Percentiles rank a stretch among this genome's conserved stretches.
Conservation (phyloP, 2,797 vertebrate species). For the Mus spretus region DNA sequence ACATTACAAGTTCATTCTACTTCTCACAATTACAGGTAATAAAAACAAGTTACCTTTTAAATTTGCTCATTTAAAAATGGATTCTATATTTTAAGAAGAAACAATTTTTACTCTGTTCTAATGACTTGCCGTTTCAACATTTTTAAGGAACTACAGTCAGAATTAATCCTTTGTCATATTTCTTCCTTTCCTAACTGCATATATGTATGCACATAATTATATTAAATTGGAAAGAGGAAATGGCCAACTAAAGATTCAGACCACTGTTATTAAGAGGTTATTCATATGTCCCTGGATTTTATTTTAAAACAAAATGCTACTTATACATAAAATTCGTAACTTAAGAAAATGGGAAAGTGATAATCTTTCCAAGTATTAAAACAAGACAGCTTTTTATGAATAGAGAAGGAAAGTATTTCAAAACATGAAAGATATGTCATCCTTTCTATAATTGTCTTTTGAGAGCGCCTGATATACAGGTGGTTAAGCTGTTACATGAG, state of each 20-base stretch:
- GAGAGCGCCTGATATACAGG: slow-evolving; percentile 40
- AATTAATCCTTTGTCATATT: slow-evolving; percentile 64
- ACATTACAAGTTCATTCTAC: slow-evolving; percentile 55
- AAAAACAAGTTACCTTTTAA: slow-evolving; percentile 57
- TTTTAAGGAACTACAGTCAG: slow-evolving; percentile 44
- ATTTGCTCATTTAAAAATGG: slow-evolving; percentile 35
- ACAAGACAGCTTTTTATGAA: slow-evolving; percentile 59
- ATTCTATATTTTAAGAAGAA: slow-evolving; percentile 63
- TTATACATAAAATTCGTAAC: slow-evolving; percentile 36
- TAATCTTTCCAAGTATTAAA: slow-evolving; percentile 71
- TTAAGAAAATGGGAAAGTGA: slow-evolving; percentile 61
- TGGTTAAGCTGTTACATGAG: slow-evolving; percentile 31
- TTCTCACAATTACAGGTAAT: slow-evolving; percentile 61
- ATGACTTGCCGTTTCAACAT: slow-evolving; percentile 57
- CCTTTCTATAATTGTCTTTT: slow-evolving; percentile 64
- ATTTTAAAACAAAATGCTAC: slow-evolving; percentile 51
- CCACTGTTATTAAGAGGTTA: slow-evolving; percentile 64
- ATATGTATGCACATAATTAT: background rate
- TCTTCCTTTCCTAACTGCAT: slow-evolving; percentile 42
- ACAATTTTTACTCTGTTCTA: slow-evolving; percentile 59
- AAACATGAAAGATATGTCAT: slow-evolving; percentile 60
- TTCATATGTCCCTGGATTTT: slow-evolving; percentile 46
- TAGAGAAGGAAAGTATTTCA: slow-evolving; percentile 66
- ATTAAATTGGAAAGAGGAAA: slow-evolving; percentile 60
- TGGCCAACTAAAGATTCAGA: slow-evolving; percentile 52